Conservation (phyloP, 2,888 invertebrate genomes). For the Agonopterix alstromeriana region DNA sequence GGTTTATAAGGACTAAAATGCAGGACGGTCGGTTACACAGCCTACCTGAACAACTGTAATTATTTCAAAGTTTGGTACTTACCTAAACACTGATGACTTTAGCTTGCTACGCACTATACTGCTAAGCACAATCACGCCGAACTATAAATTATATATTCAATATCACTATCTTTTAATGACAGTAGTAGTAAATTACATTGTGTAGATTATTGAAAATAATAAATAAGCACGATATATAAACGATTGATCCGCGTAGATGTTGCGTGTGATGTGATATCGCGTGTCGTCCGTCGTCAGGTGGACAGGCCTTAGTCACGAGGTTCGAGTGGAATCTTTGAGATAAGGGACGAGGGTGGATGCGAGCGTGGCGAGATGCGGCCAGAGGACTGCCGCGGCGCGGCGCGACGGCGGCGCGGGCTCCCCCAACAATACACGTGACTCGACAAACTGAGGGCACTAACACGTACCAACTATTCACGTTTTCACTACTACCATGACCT, state of each 20-base stretch:
- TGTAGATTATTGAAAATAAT: constrained; percentile 21
- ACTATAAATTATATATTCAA: constrained; percentile 14
- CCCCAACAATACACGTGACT: constrained; percentile 39
- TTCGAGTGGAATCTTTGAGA: constrained; percentile 35
- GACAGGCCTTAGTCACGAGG: constrained; percentile 43
- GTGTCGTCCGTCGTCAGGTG: constrained; percentile 19
- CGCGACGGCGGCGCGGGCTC: constrained; percentile 22
- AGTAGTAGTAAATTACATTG: constrained; percentile 28
- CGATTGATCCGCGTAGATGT: constrained; percentile 34
- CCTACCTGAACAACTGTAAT: no score
- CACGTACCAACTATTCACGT: constrained; percentile 32
- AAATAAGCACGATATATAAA: constrained; percentile 26
- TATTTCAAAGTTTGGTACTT: no score
- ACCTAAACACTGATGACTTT: no score
- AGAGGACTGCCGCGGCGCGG: constrained; percentile 14
- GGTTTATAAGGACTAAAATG: no score
- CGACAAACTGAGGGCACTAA: constrained; percentile 36
- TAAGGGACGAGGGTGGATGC: constrained; percentile 51
- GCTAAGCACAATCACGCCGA: constrained; percentile 17
- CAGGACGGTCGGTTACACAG: no score
- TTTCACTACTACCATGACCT: constrained; percentile 33
- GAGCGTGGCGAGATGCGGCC: constrained; percentile 25
- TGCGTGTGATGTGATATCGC: constrained; percentile 32
- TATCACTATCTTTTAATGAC: constrained; percentile 18
- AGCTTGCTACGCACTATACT: no score